Evolutionary conservation across 2,888 invertebrate genomes (phyloP).

Genomic region (Aleiodes testaceus): DNA sequence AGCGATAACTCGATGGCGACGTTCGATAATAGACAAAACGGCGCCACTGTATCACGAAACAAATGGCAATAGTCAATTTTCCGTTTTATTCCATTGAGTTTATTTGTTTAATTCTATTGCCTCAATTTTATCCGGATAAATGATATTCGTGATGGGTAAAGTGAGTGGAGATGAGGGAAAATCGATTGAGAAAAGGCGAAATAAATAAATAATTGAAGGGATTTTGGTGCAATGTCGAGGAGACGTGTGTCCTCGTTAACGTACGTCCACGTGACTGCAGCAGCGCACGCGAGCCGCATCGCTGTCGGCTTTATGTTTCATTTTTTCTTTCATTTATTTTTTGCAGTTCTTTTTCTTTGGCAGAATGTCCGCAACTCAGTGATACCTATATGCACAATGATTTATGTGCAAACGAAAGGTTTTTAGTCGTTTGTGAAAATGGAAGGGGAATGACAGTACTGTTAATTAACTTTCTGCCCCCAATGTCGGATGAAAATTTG

Average conservation of each 20-base stretch:
- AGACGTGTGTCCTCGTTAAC: conserved; percentile 43
- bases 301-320: conserved; percentile 34
- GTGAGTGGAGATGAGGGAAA: neutral
- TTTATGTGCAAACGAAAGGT: conserved; percentile 60
- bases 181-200: neutral
- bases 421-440: conserved; percentile 59
- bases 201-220: neutral
- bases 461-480: conserved; percentile 65
- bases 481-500: conserved; percentile 51
- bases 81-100: neutral
- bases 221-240: conserved; percentile 27
- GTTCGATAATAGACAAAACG: conserved; percentile 18
- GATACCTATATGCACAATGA: conserved; percentile 55
- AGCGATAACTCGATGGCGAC: conserved; percentile 34
- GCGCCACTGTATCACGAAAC: conserved; percentile 16
- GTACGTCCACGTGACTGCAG: conserved; percentile 43
- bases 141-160: conserved; percentile 5
- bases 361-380: conserved; percentile 35
- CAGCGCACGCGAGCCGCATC: conserved; percentile 42
- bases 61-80: conserved; percentile 1
- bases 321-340: too few species aligned
- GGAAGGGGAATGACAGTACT: conserved; percentile 63
- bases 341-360: conserved; percentile 28
- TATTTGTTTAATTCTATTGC: neutral
- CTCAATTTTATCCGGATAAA: neutral